phyloP scores from a whole-genome alignment of 2,113 vertebrate genomes.

The Tauraco erythrolophus region DNA sequence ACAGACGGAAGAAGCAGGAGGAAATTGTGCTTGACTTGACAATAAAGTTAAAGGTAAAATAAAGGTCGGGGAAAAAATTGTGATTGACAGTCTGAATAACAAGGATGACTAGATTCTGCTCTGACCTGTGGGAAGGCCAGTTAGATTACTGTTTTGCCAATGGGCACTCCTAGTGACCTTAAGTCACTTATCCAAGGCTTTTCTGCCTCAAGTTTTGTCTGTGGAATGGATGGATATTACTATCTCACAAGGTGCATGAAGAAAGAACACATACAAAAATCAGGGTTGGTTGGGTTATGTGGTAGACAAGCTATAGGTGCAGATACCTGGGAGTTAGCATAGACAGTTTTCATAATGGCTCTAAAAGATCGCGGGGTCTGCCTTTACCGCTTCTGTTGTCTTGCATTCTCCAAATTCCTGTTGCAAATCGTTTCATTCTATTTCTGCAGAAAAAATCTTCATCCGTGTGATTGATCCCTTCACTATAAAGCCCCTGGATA shows the following conservation, averaged over 20 bases:
- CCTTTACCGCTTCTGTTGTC: not conserved
- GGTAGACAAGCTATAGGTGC: not conserved
- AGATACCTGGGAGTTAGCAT: not conserved
- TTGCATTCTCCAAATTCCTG: not conserved
- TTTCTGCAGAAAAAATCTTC: conserved; percentile 83
- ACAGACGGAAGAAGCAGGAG: not conserved
- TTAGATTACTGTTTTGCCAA: not conserved
- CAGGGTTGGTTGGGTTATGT: not conserved
- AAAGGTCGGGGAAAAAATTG: not conserved
- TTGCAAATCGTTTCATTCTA: not conserved
- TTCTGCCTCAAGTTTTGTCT: not conserved
- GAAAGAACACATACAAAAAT: not conserved
- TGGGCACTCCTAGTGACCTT: not conserved
- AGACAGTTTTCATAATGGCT: not conserved
- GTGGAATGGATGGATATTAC: not conserved
- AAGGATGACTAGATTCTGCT: not conserved
- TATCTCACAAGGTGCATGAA: not conserved
- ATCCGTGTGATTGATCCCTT: conserved; percentile 91
- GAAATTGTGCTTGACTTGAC: not conserved
- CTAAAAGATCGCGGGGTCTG: not conserved
- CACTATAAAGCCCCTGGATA: conserved; percentile 94
- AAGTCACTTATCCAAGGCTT: not conserved
- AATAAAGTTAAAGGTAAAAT: not conserved
- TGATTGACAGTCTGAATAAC: not conserved
- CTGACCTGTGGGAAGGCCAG: not conserved